Conservation (phyloP, 2,888 invertebrate species). For the Sepiola atlantica region DNA sequence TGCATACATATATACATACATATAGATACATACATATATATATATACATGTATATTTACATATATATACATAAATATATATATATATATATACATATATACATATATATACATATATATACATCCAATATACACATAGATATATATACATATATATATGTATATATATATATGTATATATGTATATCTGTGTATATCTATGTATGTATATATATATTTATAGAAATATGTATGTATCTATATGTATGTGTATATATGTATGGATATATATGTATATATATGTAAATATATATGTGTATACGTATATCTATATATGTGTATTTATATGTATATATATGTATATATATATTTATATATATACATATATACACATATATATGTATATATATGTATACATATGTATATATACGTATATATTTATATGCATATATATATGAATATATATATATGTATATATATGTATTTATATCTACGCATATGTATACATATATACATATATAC, state of each 20-base stretch:
- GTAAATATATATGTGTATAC: neutral
- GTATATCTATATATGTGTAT: neutral
- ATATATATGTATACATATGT: neutral
- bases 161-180: neutral
- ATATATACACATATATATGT: neutral
- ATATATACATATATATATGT: slow-evolving; percentile 3
- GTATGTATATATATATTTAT: neutral
- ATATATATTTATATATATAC: neutral
- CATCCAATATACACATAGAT: no score
- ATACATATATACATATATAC: neutral
- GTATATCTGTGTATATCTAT: neutral
- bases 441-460: neutral
- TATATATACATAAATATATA: neutral
- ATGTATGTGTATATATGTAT: neutral
- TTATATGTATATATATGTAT: neutral
- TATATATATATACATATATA: slow-evolving; percentile 17
- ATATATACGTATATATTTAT: neutral
- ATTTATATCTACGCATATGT: neutral
- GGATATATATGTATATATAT: neutral
- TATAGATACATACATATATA: neutral
- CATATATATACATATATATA: no score
- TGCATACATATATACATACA: neutral
- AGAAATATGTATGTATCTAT: neutral
- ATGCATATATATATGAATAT: neutral
- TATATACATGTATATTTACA: neutral